Percentiles rank a stretch among this genome's conserved stretches.
Evolutionary conservation across 2,888 invertebrate genomes (phyloP).

Genomic region (Eudemis profundana): DNA sequence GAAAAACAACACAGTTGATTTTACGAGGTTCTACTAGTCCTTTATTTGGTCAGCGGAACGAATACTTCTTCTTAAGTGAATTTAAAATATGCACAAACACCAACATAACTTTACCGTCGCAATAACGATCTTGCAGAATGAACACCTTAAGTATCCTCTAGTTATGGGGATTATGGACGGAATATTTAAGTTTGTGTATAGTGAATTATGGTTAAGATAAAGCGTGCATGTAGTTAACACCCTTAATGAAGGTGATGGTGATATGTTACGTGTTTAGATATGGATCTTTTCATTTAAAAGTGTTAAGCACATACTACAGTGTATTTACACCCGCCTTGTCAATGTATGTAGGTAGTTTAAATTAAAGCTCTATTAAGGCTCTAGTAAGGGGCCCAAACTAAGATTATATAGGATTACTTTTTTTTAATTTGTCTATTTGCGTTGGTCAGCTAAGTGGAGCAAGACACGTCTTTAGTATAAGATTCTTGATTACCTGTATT

Average conservation of each 20-base stretch:
- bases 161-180: neutral
- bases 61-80: conserved; percentile 4
- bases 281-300: conserved; percentile 2
- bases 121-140: neutral
- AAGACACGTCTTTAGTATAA: no score
- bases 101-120: conserved; percentile 5
- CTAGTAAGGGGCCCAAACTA: no score
- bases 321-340: neutral
- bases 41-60: conserved; percentile 18
- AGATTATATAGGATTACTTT: no score
- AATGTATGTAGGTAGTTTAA: no score
- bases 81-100: conserved; percentile 12
- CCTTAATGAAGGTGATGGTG: conserved; percentile 22
- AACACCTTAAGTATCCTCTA: neutral
- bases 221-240: conserved; percentile 25
- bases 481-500: no score
- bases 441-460: no score
- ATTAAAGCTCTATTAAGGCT: no score
- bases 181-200: conserved; percentile 5
- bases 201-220: conserved; percentile 28
- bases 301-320: neutral
- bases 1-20: conserved; percentile 23
- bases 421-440: no score
- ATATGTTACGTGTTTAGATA: conserved; percentile 25
- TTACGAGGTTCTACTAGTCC: conserved; percentile 11